Evolutionary conservation across 2,888 invertebrate genomes (phyloP), one percentile per base, ranked within the genome.

Genomic region (Epinotia ramella): DNA sequence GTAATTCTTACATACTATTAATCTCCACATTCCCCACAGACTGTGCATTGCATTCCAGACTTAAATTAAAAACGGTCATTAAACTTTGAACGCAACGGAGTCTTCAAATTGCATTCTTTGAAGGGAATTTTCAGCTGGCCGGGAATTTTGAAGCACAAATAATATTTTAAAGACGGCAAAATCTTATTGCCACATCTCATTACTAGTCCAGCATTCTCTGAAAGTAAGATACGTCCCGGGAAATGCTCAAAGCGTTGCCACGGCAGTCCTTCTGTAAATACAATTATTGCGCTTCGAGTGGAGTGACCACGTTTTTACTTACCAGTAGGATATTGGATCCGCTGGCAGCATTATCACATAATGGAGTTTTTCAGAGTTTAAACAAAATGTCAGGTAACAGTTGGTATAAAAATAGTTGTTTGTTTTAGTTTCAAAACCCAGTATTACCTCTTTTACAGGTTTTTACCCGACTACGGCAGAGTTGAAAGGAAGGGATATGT

Each of bases 121-220:
- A 57, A 46, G n/a, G 16, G 28, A 65, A 59, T 59, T 65, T 66
- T 60, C 59, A 57, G 62, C 57, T n/a, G 59, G 28, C 20, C 13
- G 46, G 12, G 63, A 59, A 70, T 74, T 70, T 49, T 63, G 13
- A 40, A 64, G 65, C 57, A 20, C 63, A 71, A 73, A 75, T 71
- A 75, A 75, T 71, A 71, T 66, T 71, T 71, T 75, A 75, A 75
- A 73, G 73, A 69, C 44, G 65, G 20, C 24, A 28, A 75, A 75
- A 75, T 66, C 71, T 75, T 75, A 75, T 75, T 71, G 75, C 70
- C 66, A 75, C 71, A 66, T 66, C 75, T 75, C 72, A 76, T 76
- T 76, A 76, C 74, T 49, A 67, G 70, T 71, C 71, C 44, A 62
- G 60, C 57, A 73, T 63, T 69, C 67, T 28, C 33, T 62, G 71